Evolutionary conservation across 2,888 invertebrate genomes (phyloP).

Genomic region (Sussaba pulchella): DNA sequence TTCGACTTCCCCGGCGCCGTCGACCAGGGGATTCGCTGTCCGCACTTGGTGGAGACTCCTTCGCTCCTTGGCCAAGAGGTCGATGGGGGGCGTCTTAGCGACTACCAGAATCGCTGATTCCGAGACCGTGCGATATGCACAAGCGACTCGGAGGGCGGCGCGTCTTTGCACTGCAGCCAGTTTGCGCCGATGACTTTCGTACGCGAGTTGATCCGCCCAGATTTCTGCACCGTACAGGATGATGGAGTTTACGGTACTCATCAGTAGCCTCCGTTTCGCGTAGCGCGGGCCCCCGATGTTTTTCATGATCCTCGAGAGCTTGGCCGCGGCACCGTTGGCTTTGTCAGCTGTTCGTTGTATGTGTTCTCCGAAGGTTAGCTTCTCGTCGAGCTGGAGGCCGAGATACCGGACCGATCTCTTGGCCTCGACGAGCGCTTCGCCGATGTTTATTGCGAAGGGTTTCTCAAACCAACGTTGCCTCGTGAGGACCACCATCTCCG

Average conservation of each 20-base stretch:
- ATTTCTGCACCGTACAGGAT: slow-evolving; percentile 61
- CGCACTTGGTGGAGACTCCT: slow-evolving; percentile 13
- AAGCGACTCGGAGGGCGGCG: slow-evolving; percentile 64
- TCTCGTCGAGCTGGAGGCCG: slow-evolving; percentile 44
- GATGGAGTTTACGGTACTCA: slow-evolving; percentile 29
- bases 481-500: slow-evolving; percentile 49
- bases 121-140: slow-evolving; percentile 69
- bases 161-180: slow-evolving; percentile 67
- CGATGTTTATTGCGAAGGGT: slow-evolving; percentile 44
- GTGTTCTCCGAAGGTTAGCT: slow-evolving; percentile 45
- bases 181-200: slow-evolving; percentile 57
- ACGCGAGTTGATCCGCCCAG: slow-evolving; percentile 59
- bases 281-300: slow-evolving; percentile 50
- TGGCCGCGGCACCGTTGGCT: slow-evolving; percentile 16
- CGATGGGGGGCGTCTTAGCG: slow-evolving; percentile 64
- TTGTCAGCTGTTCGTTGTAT: slow-evolving; percentile 34
- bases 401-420: slow-evolving; percentile 42
- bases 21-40: neutral
- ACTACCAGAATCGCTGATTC: slow-evolving; percentile 62
- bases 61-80: slow-evolving; percentile 59
- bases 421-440: slow-evolving; percentile 35
- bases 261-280: slow-evolving; percentile 34
- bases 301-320: slow-evolving; percentile 49
- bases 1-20: slow-evolving; percentile 4
- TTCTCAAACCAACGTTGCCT: slow-evolving; percentile 56